Evolutionary conservation across 2,797 vertebrate species (phyloP).

Genomic region (Loriculus beryllinus): DNA sequence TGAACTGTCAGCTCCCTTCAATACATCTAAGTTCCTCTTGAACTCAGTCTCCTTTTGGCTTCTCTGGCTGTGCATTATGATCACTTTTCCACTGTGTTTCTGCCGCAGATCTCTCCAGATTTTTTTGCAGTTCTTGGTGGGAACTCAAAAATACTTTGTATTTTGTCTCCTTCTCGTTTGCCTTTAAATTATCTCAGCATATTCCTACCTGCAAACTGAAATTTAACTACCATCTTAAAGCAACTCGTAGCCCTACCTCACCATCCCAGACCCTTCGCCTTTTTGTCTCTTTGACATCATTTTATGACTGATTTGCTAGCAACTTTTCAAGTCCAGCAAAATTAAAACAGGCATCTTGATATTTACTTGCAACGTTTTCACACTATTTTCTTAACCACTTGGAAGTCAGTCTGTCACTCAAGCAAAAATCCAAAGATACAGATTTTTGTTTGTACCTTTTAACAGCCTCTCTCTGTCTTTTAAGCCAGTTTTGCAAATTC

Average conservation of each 20-base stretch:
- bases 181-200: background rate
- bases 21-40: background rate
- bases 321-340: background rate
- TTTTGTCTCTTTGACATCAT: background rate
- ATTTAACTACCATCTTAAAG: background rate
- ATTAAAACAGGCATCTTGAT: background rate
- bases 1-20: constrained; percentile 17
- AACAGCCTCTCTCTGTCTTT: too few relatives aligned
- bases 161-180: background rate
- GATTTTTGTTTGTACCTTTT: background rate
- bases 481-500: background rate
- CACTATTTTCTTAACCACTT: background rate
- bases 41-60: background rate
- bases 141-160: background rate
- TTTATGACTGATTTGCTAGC: background rate
- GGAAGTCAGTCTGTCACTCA: background rate
- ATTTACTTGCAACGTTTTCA: background rate
- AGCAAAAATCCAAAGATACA: background rate
- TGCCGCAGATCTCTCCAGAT: background rate
- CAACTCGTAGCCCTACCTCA: background rate
- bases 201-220: background rate
- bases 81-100: background rate
- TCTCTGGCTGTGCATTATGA: background rate
- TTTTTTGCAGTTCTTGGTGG: background rate
- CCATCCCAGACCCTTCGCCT: rapidly evolving